Evolutionary conservation across 2,113 vertebrate genomes (phyloP), one percentile per base, ranked within the genome.

Genomic region (Gymnobelideus leadbeateri): DNA sequence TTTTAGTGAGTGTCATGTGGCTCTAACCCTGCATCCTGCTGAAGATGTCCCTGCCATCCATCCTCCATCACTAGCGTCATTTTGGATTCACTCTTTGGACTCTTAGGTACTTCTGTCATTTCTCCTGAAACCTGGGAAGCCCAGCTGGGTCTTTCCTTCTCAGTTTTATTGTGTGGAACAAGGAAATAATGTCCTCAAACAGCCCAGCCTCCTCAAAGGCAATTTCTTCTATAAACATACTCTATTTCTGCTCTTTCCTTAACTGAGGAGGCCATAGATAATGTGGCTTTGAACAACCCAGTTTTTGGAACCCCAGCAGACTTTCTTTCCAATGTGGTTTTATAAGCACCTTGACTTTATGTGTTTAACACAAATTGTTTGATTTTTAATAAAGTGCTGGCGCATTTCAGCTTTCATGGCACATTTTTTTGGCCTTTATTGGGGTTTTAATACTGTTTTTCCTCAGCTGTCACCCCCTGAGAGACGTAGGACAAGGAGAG

Each of bases 381-480:
- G 52, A 6, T 95, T 96, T 94, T 95, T 97, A 97, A 96, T 97
- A 95, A 97, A 95, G 90, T 50, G n/a, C 52, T 91, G 89, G 93
- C 91, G 94, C 89, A 97, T 96, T 93, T 96, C 90, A 26, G 91
- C 89, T 95, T 94, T 91, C 93, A 93, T 3, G 68, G 92, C 93
- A 95, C 57, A 90, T 52, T 97, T 94, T 96, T 96, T 92, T 84
- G 68, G 46, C 95, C 93, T 96, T 97, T 93, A 68, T 95, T 95
- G 95, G 51, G 46, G 93, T 92, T 95, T 96, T 94, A 97, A 94
- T 92, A 94, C 95, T 89, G 94, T 95, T 77, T 92, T 95, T 97
- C 93, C 96, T 96, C 95, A 93, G 91, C 95, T 94, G 68, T 1
- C 1, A 93, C 52, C 95, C 94, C 92, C 37, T 84, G 0, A 95